Percentiles rank a stretch among this genome's conserved stretches.
Evolutionary conservation across 2,888 invertebrate genomes (phyloP).

Genomic region (Vanessa cardui): DNA sequence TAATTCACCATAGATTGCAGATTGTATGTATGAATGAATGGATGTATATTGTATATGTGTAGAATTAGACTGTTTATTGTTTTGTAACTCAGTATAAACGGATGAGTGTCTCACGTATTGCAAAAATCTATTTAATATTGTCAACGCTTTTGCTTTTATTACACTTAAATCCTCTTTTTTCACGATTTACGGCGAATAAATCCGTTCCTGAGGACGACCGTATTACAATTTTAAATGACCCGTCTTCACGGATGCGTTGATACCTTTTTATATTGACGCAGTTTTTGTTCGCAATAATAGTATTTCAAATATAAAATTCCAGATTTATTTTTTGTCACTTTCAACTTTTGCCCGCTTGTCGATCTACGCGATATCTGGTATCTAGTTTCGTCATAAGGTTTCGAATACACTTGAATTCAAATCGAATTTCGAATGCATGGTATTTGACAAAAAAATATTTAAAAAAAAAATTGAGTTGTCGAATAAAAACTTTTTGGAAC

Average conservation of each 20-base stretch:
- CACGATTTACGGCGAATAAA: slow-evolving; percentile 30
- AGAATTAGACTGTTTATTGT: no score
- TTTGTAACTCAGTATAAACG: no score
- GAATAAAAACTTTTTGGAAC: no score
- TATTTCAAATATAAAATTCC: slow-evolving; percentile 33
- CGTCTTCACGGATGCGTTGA: slow-evolving; percentile 36
- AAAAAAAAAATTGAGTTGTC: no score
- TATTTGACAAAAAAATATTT: no score
- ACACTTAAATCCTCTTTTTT: slow-evolving; percentile 19
- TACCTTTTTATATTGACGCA: slow-evolving; percentile 35
- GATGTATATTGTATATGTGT: no score
- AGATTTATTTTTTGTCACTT: slow-evolving; percentile 25
- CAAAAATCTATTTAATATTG: slow-evolving; percentile 3
- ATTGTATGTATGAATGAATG: no score
- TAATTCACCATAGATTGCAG: no score
- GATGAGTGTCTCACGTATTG: background rate
- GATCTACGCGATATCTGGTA: slow-evolving; percentile 21
- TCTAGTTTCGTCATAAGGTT: slow-evolving; percentile 7
- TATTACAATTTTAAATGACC: slow-evolving; percentile 40
- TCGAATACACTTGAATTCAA: background rate
- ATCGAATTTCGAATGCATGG: no score
- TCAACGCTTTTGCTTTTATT: slow-evolving; percentile 3
- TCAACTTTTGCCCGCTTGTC: slow-evolving; percentile 21
- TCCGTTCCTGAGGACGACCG: slow-evolving; percentile 28
- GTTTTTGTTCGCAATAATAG: slow-evolving; percentile 39